Evolutionary conservation across 2,797 vertebrate genomes (phyloP).

Genomic region (Distichodus sexfasciatus): DNA sequence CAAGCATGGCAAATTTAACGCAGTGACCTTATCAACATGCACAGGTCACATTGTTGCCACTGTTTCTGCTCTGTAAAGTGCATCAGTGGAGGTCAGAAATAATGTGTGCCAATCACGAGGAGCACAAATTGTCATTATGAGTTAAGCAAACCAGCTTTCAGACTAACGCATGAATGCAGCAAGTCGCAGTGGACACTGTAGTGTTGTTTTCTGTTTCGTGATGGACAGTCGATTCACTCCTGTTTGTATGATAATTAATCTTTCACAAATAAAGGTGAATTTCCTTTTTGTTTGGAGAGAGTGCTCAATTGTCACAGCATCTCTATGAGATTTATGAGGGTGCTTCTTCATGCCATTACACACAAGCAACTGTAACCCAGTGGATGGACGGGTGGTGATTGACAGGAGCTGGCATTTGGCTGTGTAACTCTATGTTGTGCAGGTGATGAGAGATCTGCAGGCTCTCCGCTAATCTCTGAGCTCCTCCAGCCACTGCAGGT

Average conservation of each 20-base stretch:
- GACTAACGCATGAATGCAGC: neutral
- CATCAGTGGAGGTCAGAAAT: neutral
- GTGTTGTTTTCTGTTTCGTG: constrained; percentile 1
- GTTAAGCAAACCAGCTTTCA: too few species aligned
- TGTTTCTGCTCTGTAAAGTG: neutral
- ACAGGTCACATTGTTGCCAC: constrained; percentile 7
- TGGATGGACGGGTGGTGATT: constrained; percentile 54
- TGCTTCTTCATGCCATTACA: constrained; percentile 30
- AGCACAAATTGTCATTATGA: neutral
- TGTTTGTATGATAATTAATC: constrained; percentile 14
- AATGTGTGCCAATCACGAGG: neutral
- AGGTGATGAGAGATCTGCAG: constrained; percentile 81
- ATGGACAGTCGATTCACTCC: neutral
- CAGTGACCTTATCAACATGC: neutral
- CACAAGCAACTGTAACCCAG: constrained; percentile 60
- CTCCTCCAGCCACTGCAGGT: constrained; percentile 72
- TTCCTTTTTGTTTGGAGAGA: constrained; percentile 15
- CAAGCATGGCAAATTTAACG: neutral
- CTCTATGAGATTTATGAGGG: constrained; percentile 25
- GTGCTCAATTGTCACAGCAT: constrained; percentile 13
- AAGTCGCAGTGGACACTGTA: neutral
- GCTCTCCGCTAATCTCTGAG: constrained; percentile 75
- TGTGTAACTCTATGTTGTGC: constrained; percentile 70
- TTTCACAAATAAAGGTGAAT: constrained; percentile 11
- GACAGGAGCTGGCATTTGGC: constrained; percentile 65